phyloP scores from a whole-genome alignment of 2,888 invertebrate species.

The Parnassius smintheus region DNA sequence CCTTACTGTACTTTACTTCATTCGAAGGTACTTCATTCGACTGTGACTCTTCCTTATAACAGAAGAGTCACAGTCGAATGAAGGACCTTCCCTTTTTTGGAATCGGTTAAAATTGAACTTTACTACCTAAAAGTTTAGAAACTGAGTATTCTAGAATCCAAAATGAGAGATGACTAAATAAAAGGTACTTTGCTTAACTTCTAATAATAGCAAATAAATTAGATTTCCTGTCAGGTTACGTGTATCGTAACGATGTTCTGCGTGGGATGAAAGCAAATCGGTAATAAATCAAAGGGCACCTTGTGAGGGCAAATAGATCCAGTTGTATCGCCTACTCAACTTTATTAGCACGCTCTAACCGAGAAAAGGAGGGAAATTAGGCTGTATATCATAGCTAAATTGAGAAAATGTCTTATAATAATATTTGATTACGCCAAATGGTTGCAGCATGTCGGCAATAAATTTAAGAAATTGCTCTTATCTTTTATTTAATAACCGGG shows the following conservation, averaged over 20 bases:
- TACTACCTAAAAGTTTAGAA: no score
- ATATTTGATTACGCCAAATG: not conserved
- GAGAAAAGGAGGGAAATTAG: not conserved
- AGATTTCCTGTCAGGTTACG: conserved; percentile 4
- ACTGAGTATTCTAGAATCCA: no score
- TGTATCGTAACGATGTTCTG: not conserved
- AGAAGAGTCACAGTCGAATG: no score
- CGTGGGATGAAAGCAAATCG: not conserved
- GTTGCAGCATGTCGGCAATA: not conserved
- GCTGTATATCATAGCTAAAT: not conserved
- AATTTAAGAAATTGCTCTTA: not conserved
- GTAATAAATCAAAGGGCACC: conserved; percentile 1
- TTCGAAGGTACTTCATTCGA: no score
- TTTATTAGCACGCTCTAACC: not conserved
- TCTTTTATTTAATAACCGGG: not conserved
- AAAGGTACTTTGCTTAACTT: not conserved
- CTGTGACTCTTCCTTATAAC: no score
- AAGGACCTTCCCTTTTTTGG: no score
- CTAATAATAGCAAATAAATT: conserved; percentile 16
- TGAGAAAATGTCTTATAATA: not conserved
- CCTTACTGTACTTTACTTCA: no score
- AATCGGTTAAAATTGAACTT: no score
- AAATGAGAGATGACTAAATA: no score
- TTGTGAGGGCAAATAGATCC: not conserved
- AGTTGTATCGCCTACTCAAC: not conserved